A percentile compares a stretch with the other conserved stretches of the same genome.
phyloP scores from a whole-genome alignment of 37 sponge, comb jelly and placozoan species.

The Diacarnus erythraeanus region DNA sequence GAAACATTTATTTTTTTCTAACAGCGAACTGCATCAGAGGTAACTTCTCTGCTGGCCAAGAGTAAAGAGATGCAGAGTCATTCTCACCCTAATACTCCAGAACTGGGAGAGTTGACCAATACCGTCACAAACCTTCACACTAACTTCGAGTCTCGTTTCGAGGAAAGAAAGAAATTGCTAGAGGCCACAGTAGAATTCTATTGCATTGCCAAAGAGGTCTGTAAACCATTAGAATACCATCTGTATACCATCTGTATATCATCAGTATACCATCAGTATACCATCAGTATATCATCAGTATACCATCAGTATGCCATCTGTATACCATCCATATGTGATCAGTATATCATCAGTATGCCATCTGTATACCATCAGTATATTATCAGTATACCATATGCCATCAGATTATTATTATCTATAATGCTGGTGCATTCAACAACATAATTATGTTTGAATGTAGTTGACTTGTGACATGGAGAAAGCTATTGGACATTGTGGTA shows the following conservation, averaged over 20 bases:
- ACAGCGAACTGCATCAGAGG: slow-evolving; percentile 38
- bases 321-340: no score
- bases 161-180: slow-evolving; percentile 17
- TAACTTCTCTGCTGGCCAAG: slow-evolving; percentile 21
- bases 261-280: no score
- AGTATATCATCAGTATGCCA: not conserved
- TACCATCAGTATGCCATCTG: no score
- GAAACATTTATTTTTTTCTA: not conserved
- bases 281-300: no score
- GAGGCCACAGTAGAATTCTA: slow-evolving; percentile 19
- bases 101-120: not conserved
- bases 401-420: not conserved
- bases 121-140: slow-evolving; percentile 23
- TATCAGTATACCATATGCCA: no score
- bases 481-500: slow-evolving; percentile 16
- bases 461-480: slow-evolving; percentile 22
- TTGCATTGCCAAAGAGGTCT: slow-evolving; percentile 21
- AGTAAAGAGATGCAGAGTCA: slow-evolving; percentile 10
- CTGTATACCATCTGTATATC: no score
- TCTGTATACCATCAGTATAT: no score
- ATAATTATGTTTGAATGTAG: not conserved
- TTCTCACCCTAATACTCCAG: slow-evolving; percentile 2
- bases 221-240: not conserved
- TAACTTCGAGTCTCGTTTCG: slow-evolving; percentile 9
- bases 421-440: not conserved